phyloP scores from a whole-genome alignment of 1,140 invertebrate genomes.

The Cepaea nemoralis region DNA sequence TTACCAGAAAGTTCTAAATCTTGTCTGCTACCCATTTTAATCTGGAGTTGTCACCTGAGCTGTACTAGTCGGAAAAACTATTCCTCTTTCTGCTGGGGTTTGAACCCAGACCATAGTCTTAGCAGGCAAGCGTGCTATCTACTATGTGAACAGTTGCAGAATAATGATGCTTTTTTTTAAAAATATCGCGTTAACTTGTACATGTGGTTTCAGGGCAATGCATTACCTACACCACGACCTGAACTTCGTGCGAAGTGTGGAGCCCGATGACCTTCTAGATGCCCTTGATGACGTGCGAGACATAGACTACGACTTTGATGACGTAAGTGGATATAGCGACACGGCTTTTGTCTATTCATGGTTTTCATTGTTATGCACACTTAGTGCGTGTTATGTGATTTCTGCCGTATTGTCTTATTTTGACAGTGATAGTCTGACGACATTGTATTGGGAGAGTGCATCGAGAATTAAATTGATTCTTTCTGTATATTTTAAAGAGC shows the following conservation, averaged over 20 bases:
- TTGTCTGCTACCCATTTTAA: too few relatives aligned
- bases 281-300: slow-evolving; percentile 7
- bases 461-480: not conserved
- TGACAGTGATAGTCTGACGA: not conserved
- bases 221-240: slow-evolving; percentile 26
- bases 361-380: not conserved
- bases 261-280: slow-evolving; percentile 29
- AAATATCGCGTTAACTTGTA: too few relatives aligned
- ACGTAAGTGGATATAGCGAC: slow-evolving; percentile 16
- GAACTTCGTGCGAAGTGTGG: slow-evolving; percentile 20
- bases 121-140: too few relatives aligned
- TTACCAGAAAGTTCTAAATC: too few relatives aligned
- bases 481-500: not conserved
- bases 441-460: not conserved
- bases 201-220: not conserved
- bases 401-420: not conserved
- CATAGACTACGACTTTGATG: slow-evolving; percentile 22
- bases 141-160: too few relatives aligned
- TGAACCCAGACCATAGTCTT: too few relatives aligned
- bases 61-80: too few relatives aligned
- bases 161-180: too few relatives aligned
- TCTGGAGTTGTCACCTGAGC: too few relatives aligned
- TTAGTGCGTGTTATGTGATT: not conserved
- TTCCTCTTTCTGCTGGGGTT: too few relatives aligned
- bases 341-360: not conserved